Percentiles rank a stretch among this genome's conserved stretches.
phyloP scores from a whole-genome alignment of 2,888 invertebrate species.

The Drosophila mulleri region DNA sequence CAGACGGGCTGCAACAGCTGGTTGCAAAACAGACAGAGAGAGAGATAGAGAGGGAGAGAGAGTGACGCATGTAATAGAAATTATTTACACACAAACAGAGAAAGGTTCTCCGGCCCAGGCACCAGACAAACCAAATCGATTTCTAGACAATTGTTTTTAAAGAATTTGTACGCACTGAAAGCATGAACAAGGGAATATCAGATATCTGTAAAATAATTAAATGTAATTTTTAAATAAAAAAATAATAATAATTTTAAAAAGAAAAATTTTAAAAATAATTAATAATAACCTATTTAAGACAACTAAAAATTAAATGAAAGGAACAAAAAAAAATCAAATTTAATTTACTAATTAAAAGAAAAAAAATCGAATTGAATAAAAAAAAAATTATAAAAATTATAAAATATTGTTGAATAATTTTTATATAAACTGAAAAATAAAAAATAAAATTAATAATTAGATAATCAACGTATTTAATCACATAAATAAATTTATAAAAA shows the following conservation, averaged over 20 bases:
- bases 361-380: too few species aligned
- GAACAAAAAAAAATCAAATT: too few species aligned
- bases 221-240: background rate
- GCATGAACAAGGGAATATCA: rapidly evolving
- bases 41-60: background rate
- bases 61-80: constrained; percentile 20
- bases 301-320: too few species aligned
- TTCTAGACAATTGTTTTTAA: background rate
- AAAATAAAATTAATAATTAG: too few species aligned
- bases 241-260: background rate
- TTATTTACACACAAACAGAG: constrained; percentile 22
- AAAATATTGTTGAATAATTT: too few species aligned
- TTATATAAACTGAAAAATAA: too few species aligned
- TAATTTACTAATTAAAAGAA: too few species aligned
- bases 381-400: too few species aligned
- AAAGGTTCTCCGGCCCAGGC: background rate
- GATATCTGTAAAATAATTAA: background rate
- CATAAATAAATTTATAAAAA: too few species aligned
- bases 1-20: constrained; percentile 30
- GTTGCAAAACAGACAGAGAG: background rate
- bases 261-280: too few species aligned
- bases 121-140: constrained; percentile 4
- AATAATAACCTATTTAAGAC: too few species aligned
- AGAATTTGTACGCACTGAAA: background rate
- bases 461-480: too few species aligned